Percentiles rank a stretch among this genome's conserved stretches.
Evolutionary conservation across 2,797 vertebrate species (phyloP).

Genomic region (Paedocypris micromegethes): DNA sequence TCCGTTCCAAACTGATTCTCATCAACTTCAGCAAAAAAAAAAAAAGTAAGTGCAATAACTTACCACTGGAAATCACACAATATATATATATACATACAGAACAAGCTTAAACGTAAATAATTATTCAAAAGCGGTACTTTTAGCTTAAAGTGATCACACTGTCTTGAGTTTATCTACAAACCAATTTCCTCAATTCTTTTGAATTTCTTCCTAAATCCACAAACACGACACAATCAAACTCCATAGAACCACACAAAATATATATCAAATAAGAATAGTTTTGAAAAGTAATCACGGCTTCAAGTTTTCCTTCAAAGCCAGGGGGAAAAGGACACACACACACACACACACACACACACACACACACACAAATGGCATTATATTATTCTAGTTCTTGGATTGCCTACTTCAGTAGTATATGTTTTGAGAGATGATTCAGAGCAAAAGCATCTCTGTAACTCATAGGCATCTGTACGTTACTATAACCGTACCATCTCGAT

Average conservation of each 20-base stretch:
- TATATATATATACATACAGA: slow-evolving; percentile 45
- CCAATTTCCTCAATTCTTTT: slow-evolving; percentile 39
- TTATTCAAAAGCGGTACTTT: slow-evolving; percentile 55
- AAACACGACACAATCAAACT: slow-evolving; percentile 44
- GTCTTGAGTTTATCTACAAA: slow-evolving; percentile 39
- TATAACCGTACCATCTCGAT: neutral
- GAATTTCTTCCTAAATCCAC: slow-evolving; percentile 44
- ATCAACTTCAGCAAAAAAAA: slow-evolving; percentile 35
- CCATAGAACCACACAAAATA: slow-evolving; percentile 47
- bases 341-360: slow-evolving; percentile 58
- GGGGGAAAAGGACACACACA: slow-evolving; percentile 49
- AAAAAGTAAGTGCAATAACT: slow-evolving; percentile 80
- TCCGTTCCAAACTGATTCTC: slow-evolving; percentile 28
- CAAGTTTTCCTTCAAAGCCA: slow-evolving; percentile 49
- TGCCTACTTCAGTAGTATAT: slow-evolving; percentile 77
- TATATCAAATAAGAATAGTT: slow-evolving; percentile 57
- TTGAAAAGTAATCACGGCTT: slow-evolving; percentile 58
- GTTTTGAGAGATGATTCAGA: slow-evolving; percentile 41
- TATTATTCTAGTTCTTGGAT: slow-evolving; percentile 64
- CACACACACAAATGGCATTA: slow-evolving; percentile 53
- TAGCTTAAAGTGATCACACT: slow-evolving; percentile 61
- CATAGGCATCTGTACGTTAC: slow-evolving; percentile 32
- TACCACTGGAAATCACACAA: slow-evolving; percentile 72
- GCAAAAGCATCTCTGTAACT: slow-evolving; percentile 26
- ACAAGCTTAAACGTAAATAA: slow-evolving; percentile 60